phyloP scores from a whole-genome alignment of 2,888 invertebrate genomes.

The Chloroclysta siterata region DNA sequence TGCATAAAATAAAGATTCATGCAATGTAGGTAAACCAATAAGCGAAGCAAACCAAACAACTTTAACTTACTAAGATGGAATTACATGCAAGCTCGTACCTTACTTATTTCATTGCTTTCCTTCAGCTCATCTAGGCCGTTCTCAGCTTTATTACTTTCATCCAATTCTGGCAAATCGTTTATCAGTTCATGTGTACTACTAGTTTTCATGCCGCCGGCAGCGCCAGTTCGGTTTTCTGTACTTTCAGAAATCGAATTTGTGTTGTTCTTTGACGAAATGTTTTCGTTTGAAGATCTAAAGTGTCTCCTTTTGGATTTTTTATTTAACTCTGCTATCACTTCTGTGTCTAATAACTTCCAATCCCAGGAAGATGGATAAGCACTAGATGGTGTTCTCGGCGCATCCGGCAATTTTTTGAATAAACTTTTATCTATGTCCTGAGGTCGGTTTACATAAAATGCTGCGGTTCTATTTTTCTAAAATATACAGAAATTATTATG shows the following conservation, averaged over 20 bases:
- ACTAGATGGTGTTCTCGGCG: conserved; percentile 90
- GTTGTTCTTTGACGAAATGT: conserved; percentile 77
- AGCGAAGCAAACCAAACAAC: conserved; percentile 81
- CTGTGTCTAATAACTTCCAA: conserved; percentile 87
- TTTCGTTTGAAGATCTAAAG: conserved; percentile 71
- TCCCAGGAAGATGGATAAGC: conserved; percentile 89
- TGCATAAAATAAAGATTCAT: conserved; percentile 71
- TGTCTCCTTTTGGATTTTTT: conserved; percentile 74
- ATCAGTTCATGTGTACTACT: conserved; percentile 79
- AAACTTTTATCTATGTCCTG: conserved; percentile 91
- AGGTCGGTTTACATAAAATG: conserved; percentile 90
- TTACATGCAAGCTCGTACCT: conserved; percentile 71
- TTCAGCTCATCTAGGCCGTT: conserved; percentile 43
- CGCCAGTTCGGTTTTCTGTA: conserved; percentile 58
- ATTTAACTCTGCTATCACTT: conserved; percentile 72
- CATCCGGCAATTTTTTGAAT: conserved; percentile 90
- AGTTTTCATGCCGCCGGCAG: conserved; percentile 67
- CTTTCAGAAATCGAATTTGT: conserved; percentile 73
- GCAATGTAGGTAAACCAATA: conserved; percentile 69
- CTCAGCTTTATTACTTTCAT: conserved; percentile 57
- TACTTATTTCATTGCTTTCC: conserved; percentile 52
- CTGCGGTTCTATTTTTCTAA: conserved; percentile 93
- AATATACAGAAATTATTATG: conserved; percentile 46
- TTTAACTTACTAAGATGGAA: conserved; percentile 57
- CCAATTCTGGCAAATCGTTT: conserved; percentile 73